Conservation (phyloP, 2,113 vertebrate species). For the Colinus virginianus region DNA sequence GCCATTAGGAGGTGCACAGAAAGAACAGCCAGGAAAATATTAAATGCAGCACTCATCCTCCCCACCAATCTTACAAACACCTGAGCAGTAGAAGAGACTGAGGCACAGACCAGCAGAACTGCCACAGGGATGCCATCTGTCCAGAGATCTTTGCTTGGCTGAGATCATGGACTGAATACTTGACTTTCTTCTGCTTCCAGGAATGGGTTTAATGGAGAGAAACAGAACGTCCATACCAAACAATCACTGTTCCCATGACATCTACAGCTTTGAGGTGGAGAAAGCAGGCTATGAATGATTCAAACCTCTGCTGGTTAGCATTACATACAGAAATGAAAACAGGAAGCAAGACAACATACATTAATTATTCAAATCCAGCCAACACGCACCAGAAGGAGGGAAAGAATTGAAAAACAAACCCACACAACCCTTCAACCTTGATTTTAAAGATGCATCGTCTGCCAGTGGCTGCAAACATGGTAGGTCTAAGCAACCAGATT, state of each 20-base stretch:
- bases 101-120: neutral
- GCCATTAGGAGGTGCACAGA: neutral
- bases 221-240: neutral
- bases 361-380: constrained; percentile 71
- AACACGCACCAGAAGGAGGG: neutral
- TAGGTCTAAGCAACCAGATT: neutral
- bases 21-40: neutral
- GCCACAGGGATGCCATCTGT: neutral
- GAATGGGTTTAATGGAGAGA: neutral
- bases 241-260: constrained; percentile 27
- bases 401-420: neutral
- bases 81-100: neutral
- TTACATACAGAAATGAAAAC: constrained; percentile 67
- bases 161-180: neutral
- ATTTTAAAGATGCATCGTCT: neutral
- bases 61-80: neutral
- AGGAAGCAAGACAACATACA: constrained; percentile 63
- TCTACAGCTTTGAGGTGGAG: constrained; percentile 18
- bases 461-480: neutral
- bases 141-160: neutral
- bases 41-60: neutral
- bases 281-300: constrained; percentile 70
- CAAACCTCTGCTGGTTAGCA: constrained; percentile 52
- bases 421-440: neutral
- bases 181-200: neutral